Base-by-base conservation (phyloP, 2,113 vertebrate genomes). In the Zosterops borbonicus region DNA sequence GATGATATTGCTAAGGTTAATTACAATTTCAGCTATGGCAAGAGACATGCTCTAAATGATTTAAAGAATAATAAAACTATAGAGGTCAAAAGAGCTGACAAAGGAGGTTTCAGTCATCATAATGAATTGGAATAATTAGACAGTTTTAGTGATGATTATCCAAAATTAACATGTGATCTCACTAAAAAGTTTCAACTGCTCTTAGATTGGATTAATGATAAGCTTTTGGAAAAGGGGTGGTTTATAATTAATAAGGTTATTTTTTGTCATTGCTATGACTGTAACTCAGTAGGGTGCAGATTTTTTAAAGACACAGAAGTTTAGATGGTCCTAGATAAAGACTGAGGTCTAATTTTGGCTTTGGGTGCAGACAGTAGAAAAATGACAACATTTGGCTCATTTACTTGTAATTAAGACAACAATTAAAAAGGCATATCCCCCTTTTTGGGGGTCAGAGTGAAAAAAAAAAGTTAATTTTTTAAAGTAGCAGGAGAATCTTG, bases 1-100 rank as follows among this genome's bases (percentile, higher is more conserved):
- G 79, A 92, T 86, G 65, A 52, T 93, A 87, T 86, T 3, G 2
- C 65, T 87, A 82, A 96, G 85, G 86, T 96, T 95, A 97, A 96
- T 93, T 93, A 75, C 52, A 68, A 56, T 80, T 90, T 84, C 52
- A 53, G 60, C 79, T 75, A 39, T 79, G 68, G 77, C 56, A 93
- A 89, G 85, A 88, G 87, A 93, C 71, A 70, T 64, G 39, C 52
- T 90, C 50, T 67, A 92, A 90, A 88, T 95, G 85, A 95, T 92
- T 95, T 93, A 94, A 95, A 90, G 92, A 96, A 94, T 81, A 94
- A 96, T 96, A 93, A 96, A 97, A 82, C 56, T 65, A 24, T 53
- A 89, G 90, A 94, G 83, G 95, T 97, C 76, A 87, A 89, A 93
- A 84, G 79, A 97, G 37, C 86, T 84, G 90, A 89, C 86, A 90